Base-by-base conservation (phyloP, 2,113 vertebrate species). In the Entomyzon cyanotis region DNA sequence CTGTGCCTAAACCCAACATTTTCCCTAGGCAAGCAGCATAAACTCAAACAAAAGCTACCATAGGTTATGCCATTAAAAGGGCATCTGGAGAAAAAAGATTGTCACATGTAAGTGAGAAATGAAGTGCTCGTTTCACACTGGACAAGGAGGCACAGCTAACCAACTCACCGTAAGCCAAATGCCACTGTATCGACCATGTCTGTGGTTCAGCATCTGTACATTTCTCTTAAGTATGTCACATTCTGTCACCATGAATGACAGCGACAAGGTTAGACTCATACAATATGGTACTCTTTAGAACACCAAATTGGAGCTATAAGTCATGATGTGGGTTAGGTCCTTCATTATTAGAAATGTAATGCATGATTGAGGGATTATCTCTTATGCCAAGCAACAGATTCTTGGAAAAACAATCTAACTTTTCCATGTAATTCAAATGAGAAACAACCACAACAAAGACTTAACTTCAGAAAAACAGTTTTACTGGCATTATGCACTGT, bases 391-490 rank as follows among this genome's bases (percentile, higher is more conserved):
- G 87, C 91, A 97, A 95, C 6, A 65, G 76, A 84, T 94, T 97
- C 88, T 94, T 93, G 92, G 88, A 95, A 96, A 96, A 97, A 90
- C 12, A 56, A 44, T 37, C 10, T 25, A 95, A 74, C 41, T 79
- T 96, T 97, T 93, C 82, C 55, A 15, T 74, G 53, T 65, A 95
- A 87, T 84, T 97, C 93, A 96, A 96, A 95, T 93, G 82, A 89
- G 79, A 96, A 97, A 95, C 79, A 97, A 85, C 93, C 87, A 95
- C 94, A 95, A 95, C 80, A 96, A 96, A 96, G 88, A 16, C 64
- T 94, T 95, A 71, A 79, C 49, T 92, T 94, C 94, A 94, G 94
- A 97, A 96, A 95, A 96, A 93, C 90, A 97, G 75, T 92, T 95
- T 96, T 94, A 77, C 76, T 98, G 97, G 91, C 90, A 94, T 74